Evolutionary conservation across 2,888 invertebrate species (phyloP), one percentile per base, ranked within the genome.

Genomic region (Chouioia cunea): DNA sequence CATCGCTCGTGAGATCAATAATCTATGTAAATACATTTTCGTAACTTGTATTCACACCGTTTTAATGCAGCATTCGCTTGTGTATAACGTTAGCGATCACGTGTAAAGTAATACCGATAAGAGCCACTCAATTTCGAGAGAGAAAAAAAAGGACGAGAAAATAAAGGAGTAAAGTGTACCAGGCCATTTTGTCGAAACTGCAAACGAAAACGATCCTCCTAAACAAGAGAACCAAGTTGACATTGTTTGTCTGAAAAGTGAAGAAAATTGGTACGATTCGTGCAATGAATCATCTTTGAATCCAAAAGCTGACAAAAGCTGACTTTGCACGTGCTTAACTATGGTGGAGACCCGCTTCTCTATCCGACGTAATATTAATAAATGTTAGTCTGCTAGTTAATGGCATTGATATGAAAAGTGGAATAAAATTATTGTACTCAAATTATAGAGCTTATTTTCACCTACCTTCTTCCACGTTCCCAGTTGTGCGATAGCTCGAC

Each of bases 301-400:
- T 71, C 66, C 66, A 74, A n/a, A n/a, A n/a, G n/a, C n/a, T n/a
- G n/a, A n/a, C n/a, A n/a, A n/a, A n/a, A 66, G 69, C 65, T 74
- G 73, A 70, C 70, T 73, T 70, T 59, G 62, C 66, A 66, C 66
- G 73, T 65, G 64, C 70, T 63, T 64, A 64, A 65, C 6, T 48
- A 60, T 36, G 58, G 62, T 70, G 58, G 62, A 66, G 58, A 66
- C 53, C 73, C 76, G 75, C 58, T 69, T 65, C 53, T 76, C 73
- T 76, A 75, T 78, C 75, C 71, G 75, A 79, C 74, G 76, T 76
- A 75, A 69, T 71, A 66, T 73, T 77, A 76, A 75, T 82, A 77
- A 82, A 82, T 82, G 80, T 82, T 80, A 80, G 80, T 80, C 76
- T 78, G 79, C 78, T 80, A 80, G 76, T 76, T 76, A 79, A 76